A percentile compares a stretch with the other conserved stretches of the same genome.
phyloP scores from a whole-genome alignment of 2,888 invertebrate genomes.

The Leptinotarsa rubiginosa region DNA sequence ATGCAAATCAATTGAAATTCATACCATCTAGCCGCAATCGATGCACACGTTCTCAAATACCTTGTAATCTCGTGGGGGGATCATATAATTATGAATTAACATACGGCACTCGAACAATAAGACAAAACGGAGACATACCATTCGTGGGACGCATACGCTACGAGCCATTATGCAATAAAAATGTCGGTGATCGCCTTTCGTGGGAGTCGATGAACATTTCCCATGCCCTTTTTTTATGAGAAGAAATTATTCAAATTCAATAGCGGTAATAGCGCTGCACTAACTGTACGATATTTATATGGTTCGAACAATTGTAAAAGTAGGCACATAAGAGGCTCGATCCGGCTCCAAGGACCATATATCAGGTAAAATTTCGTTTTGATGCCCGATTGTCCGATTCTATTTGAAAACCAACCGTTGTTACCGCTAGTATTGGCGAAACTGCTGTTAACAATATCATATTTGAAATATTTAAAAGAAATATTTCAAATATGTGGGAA shows the following conservation, averaged over 20 bases:
- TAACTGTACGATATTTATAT: not conserved
- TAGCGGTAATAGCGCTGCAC: not conserved
- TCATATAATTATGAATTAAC: constrained; percentile 27
- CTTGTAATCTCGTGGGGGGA: constrained; percentile 29
- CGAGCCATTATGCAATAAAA: constrained; percentile 23
- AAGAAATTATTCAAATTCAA: not conserved
- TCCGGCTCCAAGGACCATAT: not conserved
- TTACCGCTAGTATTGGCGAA: too few relatives aligned
- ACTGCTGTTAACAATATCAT: too few relatives aligned
- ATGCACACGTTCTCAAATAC: constrained; percentile 17
- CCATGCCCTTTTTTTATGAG: not conserved
- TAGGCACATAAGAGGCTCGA: not conserved
- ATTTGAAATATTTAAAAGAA: too few relatives aligned
- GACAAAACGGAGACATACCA: constrained; percentile 16
- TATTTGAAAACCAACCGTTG: too few relatives aligned
- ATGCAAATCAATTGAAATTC: constrained; percentile 22
- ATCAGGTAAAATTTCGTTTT: too few relatives aligned
- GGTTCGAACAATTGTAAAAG: not conserved
- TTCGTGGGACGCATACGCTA: constrained; percentile 20
- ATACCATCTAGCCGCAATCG: constrained; percentile 7
- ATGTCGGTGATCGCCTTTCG: constrained; percentile 15
- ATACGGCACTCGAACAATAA: constrained; percentile 14
- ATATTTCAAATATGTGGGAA: too few relatives aligned
- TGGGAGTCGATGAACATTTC: constrained; percentile 17
- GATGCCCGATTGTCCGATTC: too few relatives aligned